Evolutionary conservation across 1,140 invertebrate genomes (phyloP), one percentile per base, ranked within the genome.

Genomic region (Physella acuta): DNA sequence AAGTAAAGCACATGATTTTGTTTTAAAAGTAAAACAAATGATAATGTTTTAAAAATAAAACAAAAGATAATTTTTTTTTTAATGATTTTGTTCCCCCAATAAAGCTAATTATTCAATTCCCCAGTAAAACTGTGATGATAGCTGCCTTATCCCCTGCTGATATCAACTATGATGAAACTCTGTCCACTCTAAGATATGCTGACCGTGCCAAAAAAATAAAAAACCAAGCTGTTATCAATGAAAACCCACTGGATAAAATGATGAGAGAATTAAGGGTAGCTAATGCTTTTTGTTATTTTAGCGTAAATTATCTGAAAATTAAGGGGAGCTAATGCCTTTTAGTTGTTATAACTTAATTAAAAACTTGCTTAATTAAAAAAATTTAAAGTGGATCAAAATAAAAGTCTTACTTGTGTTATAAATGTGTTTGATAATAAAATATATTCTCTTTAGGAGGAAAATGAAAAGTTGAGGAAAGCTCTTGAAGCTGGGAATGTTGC

Each of bases 101-200:
- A n/a, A n/a, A n/a, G n/a, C n/a, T n/a, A n/a, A 11, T 33, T 33
- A 28, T 36, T 28, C 24, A 3, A 4, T 17, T 59, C n/a, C 78
- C 52, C 76, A 85, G 84, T 75, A 85, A 85, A 78, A 86, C 85
- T 4, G 75, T 87, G n/a, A 83, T 89, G 88, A 88, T 90, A 61
- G 89, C 89, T 20, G 87, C 89, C 3, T 84, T 90, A 34, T 90
- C 88, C 37, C 89, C 89, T 5, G 89, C 89, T 14, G 89, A 90
- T 75, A 87, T 89, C n/a, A 89, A 89, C 76, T 90, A 88, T 75
- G 89, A 90, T 59, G 89, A 90, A 78, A 89, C 89, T 0, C 72
- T 90, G 11, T 88, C 87, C 33, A 90, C 89, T 1, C 79, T 90
- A 36, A 77, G 88, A 56, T 91, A 89, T 78, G 88, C 89, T 58